A percentile compares a stretch with the other conserved stretches of the same genome.
phyloP scores from a whole-genome alignment of 2,888 invertebrate species.

The Hipparchia sbordonii region DNA sequence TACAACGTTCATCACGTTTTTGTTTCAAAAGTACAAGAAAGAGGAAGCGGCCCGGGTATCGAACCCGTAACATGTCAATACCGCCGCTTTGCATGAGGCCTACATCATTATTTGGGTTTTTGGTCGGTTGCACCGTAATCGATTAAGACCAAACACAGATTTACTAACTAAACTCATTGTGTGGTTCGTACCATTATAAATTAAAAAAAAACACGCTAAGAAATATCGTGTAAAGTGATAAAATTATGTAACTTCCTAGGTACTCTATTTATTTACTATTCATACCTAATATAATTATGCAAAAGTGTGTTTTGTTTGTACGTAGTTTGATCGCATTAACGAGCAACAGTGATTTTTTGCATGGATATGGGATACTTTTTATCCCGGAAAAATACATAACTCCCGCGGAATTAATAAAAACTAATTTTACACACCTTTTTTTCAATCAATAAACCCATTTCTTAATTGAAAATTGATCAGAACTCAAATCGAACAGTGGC shows the following conservation, averaged over 20 bases:
- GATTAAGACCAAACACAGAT: constrained; percentile 23
- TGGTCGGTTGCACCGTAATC: constrained; percentile 41
- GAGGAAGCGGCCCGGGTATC: constrained; percentile 65
- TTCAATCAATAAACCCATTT: neutral
- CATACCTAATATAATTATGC: too few relatives aligned
- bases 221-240: too few relatives aligned
- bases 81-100: constrained; percentile 69
- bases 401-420: too few relatives aligned
- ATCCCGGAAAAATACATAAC: too few relatives aligned
- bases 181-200: too few relatives aligned
- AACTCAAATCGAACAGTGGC: constrained; percentile 31
- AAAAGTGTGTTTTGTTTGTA: too few relatives aligned
- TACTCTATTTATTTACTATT: too few relatives aligned
- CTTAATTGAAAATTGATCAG: neutral
- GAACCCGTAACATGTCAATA: constrained; percentile 77
- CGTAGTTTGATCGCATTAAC: too few relatives aligned
- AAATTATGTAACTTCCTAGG: too few relatives aligned
- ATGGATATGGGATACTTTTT: too few relatives aligned
- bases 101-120: constrained; percentile 73
- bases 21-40: constrained; percentile 49
- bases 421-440: neutral
- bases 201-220: too few relatives aligned
- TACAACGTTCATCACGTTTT: constrained; percentile 14
- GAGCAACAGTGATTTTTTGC: too few relatives aligned
- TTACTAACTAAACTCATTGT: neutral